Evolutionary conservation across 1,140 invertebrate species (phyloP), one percentile per base, ranked within the genome.

Genomic region (Grapholita molesta): DNA sequence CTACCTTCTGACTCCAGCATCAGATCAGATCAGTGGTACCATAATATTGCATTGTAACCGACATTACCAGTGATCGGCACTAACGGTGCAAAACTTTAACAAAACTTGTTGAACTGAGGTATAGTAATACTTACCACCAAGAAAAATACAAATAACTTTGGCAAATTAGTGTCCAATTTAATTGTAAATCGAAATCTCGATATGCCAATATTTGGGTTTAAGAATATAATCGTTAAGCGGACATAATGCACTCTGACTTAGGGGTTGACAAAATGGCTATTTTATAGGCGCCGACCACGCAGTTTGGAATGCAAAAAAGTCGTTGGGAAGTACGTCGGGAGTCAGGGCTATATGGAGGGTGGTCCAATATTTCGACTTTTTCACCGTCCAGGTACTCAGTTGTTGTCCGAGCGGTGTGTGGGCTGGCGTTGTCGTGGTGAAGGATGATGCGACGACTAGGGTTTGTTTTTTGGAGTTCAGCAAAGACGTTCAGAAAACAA

Each of bases 301-400:
- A 69, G n/a, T 5, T 15, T 66, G 64, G 53, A 72, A 68, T 30
- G 70, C 67, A 74, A 69, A 69, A 64, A 74, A 75, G 67, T 75
- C 67, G 32, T 72, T 68, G 67, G 68, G 70, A 66, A 66, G 73
- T 68, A 75, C 61, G 68, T 73, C 73, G 70, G 73, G n/a, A n/a
- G n/a, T n/a, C n/a, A n/a, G n/a, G 73, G 64, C 70, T 75, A 64
- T 75, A 73, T 55, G 68, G 70, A 70, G 71, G 71, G 71, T 76
- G 72, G 57, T 65, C 64, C 28, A 74, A 52, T 52, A 73, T 55
- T 76, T 74, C 72, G 66, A 76, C 69, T 23, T 71, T 73, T 76
- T 71, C 67, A 12, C 57, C 67, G 52, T 66, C 71, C 69, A 76
- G 71, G 74, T 69, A 73, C 18, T 74, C 15, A 30, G 53, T 71